Percentiles rank a stretch among this genome's conserved stretches.
Conservation (phyloP, 2,888 invertebrate genomes). For the Drosophila melanosoma region DNA sequence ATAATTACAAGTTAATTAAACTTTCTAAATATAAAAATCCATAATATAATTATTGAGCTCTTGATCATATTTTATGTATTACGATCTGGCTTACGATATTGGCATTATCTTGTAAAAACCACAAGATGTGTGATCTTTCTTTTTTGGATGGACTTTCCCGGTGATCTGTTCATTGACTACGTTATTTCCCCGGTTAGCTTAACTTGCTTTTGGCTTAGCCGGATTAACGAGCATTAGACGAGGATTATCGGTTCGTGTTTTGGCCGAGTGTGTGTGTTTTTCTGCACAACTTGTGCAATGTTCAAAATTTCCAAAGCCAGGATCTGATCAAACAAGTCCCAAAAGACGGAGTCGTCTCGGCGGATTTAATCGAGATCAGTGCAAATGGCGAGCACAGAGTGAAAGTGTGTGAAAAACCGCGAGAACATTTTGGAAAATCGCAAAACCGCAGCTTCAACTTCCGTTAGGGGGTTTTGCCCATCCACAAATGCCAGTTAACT, state of each 20-base stretch:
- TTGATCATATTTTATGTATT: neutral
- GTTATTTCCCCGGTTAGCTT: constrained; percentile 77
- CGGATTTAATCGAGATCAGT: constrained; percentile 78
- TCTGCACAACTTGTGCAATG: constrained; percentile 76
- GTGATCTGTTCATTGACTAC: constrained; percentile 69
- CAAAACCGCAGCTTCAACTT: constrained; percentile 64
- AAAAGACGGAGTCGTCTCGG: constrained; percentile 25
- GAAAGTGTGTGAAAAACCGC: constrained; percentile 72
- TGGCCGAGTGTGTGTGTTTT: constrained; percentile 34
- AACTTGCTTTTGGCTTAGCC: constrained; percentile 69
- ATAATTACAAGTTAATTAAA: neutral
- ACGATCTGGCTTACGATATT: constrained; percentile 16
- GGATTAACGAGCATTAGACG: constrained; percentile 72
- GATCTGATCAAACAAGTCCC: constrained; percentile 76
- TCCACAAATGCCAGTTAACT: constrained; percentile 21
- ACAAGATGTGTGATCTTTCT: constrained; percentile 57
- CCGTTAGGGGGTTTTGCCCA: constrained; percentile 72
- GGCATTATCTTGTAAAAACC: constrained; percentile 1
- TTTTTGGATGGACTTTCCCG: constrained; percentile 61
- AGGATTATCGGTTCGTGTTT: constrained; percentile 65
- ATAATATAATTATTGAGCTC: neutral
- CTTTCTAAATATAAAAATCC: neutral
- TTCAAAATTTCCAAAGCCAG: constrained; percentile 73
- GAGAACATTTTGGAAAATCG: constrained; percentile 42
- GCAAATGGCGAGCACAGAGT: constrained; percentile 14